Conservation (phyloP, 2,113 vertebrate species). For the Aptenodytes forsteri region DNA sequence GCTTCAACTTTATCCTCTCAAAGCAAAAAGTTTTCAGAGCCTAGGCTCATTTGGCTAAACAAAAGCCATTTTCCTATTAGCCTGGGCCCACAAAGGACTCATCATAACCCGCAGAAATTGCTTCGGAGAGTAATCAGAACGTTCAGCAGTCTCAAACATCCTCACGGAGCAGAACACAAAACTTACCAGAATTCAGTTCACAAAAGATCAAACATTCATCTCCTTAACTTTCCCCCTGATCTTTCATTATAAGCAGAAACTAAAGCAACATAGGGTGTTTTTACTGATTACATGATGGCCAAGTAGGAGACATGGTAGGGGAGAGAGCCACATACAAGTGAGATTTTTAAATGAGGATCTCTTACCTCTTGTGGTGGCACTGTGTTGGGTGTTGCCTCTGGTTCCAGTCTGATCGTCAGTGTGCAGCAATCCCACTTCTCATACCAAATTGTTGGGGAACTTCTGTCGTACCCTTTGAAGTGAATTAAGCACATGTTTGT, state of each 20-base stretch:
- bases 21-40: not conserved
- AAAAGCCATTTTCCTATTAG: not conserved
- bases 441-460: not conserved
- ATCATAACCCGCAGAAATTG: not conserved
- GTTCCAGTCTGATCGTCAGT: not conserved
- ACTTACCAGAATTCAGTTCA: not conserved
- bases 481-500: not conserved
- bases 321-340: not conserved
- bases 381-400: not conserved
- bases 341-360: not conserved
- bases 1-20: not conserved
- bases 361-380: not conserved
- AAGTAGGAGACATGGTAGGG: not conserved
- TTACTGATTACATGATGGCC: not conserved
- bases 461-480: not conserved
- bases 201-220: not conserved
- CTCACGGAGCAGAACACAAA: not conserved
- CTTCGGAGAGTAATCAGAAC: not conserved
- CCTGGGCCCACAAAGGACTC: not conserved
- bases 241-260: not conserved
- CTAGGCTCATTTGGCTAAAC: not conserved
- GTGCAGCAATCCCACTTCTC: not conserved
- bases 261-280: not conserved
- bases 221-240: not conserved
- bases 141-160: not conserved